Evolutionary conservation across 2,888 invertebrate genomes (phyloP), one percentile per base, ranked within the genome.

Genomic region (Vesta saturnalis): DNA sequence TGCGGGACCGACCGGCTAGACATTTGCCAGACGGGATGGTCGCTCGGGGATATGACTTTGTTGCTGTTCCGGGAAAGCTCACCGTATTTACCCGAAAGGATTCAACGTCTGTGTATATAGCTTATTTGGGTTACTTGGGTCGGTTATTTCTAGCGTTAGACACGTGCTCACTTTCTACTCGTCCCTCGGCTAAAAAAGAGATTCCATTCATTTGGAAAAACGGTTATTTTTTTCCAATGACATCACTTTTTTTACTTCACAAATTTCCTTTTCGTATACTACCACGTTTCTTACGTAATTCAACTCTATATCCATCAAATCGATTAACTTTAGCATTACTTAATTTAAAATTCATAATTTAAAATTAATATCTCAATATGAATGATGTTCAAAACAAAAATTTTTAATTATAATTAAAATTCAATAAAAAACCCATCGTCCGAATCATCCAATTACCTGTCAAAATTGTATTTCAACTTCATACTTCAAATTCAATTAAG

Each of bases 1-100:
- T 73, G 76, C 72, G 65, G 72, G 67, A 57, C 73, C 70, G 65
- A 61, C 68, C 74, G 81, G 78, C 82, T 82, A 82, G 82, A 83
- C 81, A 68, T 68, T 74, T 72, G 75, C 80, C 81, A 80, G 81
- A 80, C 80, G 72, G 74, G 77, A 78, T 78, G 75, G 77, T 77
- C 79, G 79, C 78, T 76, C 77, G 78, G 78, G 80, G 79, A 80
- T 80, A 79, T 78, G 77, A 78, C 78, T 79, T 76, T 78, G 76
- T 75, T 75, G 78, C 73, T 78, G 77, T 77, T 77, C 77, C 77
- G 78, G 77, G 78, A 77, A 80, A 79, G 75, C 77, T 77, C 76
- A 71, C 76, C 78, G 77, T 74, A 75, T 77, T 77, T 77, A 75
- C 76, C 76, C 78, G 77, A 79, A 81, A 79, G 80, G 80, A 79